Base-by-base conservation (phyloP, 2,888 invertebrate species). In the Eupithecia tripunctaria region DNA sequence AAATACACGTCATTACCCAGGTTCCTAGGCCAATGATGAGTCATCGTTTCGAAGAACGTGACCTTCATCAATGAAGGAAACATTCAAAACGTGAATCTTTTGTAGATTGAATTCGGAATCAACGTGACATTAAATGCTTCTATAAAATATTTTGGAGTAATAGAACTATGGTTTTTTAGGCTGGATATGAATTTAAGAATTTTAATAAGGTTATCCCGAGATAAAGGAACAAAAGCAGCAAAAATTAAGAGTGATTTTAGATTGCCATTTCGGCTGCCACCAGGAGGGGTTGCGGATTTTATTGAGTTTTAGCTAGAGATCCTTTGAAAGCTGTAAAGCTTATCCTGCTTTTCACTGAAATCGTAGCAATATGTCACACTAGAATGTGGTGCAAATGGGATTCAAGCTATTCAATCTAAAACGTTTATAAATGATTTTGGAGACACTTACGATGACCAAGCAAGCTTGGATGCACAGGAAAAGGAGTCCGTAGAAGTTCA, bases 371-470 rank as follows among this genome's bases (percentile, higher is more conserved):
- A 38, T 38, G n/a, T n/a, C n/a, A n/a, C n/a, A 47, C n/a, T 47
- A 8, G 2, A n/a, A 47, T 47, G 2, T 2, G 2, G 8, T 8
- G 7, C 5, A 43, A 18, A 18, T 43, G 18, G 15, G 14, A 41
- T 15, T 18, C 10, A 47, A 47, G n/a, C n/a, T 47, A 27, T 25
- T 21, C 15, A 27, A 59, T 12, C 3, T 59, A 12, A 25, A 25
- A 25, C 1, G 3, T 27, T 59, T 27, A 59, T 4, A 21, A 27
- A 59, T 25, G 59, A 15, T 7, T 6, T 15, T 29, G 27, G 1
- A 29, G n/a, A 25, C 29, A 59, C 60, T 72, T 75, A 77, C 75
- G 68, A 71, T 71, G 70, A 73, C 67, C 71, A 75, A 62, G 66
- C 71, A 71, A 63, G 67, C 67, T 51, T 71, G 67, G 67, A 67